Evolutionary conservation across 23 tunicate genomes (phyloP), one percentile per base, ranked within the genome.

Genomic region (Diplosoma virens): DNA sequence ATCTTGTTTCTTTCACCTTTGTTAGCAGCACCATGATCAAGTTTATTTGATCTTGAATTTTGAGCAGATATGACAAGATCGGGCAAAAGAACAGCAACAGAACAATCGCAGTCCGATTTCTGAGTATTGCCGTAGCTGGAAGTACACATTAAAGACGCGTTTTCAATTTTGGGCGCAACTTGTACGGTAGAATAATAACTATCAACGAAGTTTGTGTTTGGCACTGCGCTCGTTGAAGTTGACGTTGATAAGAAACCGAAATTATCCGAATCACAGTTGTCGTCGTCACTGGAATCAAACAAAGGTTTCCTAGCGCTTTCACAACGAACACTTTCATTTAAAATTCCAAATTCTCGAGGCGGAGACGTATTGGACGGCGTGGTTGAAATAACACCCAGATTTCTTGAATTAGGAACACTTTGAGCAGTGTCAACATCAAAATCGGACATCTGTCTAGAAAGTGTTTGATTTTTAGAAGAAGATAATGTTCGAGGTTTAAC

Each of bases 231-330:
- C n/a, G n/a, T n/a, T n/a, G n/a, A n/a, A n/a, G n/a, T n/a, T n/a
- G 52, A 7, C 2, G 78, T 9, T 16, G 25, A 21, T 1, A 72
- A 34, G 48, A 72, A 72, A 26, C 18, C 61, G 28, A 72, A 35
- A 29, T 72, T 61, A 27, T 72, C 78, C 2, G 61, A 18, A 11
- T 33, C 25, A 29, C 21, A 16, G 9, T 45, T 45, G 11, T 72
- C 78, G 78, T 50, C 61, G 16, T 72, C 78, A 72, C 78, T 29
- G 36, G 78, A 48, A 11, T 72, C 78, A 48, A 72, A 72, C 33
- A 72, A 48, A 16, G 78, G 78, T 72, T 72, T 72, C 14, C 61
- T 31, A 3, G 50, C 74, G 4, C 5, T 34, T 34, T 27, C 14
- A 7, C 11, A 41, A 7, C 11, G 11, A 41, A 7, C 50, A 41